These are phyloP conservation scores for Helicoverpa assulta DNA, from an alignment of 2,888 invertebrate species.

Conservation along the genomic window DNA sequence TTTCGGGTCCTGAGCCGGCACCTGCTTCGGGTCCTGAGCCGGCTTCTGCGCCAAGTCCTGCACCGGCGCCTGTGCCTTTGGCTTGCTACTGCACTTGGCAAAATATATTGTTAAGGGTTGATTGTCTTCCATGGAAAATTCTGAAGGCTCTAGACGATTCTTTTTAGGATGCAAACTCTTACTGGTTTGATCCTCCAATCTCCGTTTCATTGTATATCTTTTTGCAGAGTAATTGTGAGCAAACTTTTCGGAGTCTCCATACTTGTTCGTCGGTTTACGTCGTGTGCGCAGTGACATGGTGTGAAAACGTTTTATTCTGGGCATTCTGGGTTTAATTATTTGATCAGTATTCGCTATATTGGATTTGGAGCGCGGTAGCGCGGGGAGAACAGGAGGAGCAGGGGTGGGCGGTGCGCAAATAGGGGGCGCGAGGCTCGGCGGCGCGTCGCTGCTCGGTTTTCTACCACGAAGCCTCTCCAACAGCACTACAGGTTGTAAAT, in stretches of 20 bases:
- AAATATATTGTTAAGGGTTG: slow-evolving; percentile 46
- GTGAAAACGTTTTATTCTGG: slow-evolving; percentile 8
- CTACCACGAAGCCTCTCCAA: slow-evolving; percentile 54
- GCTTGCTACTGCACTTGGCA: slow-evolving; percentile 17
- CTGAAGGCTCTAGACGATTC: background rate
- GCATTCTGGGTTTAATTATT: no score
- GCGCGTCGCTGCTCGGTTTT: no score
- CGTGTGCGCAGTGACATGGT: slow-evolving; percentile 15
- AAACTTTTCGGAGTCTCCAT: background rate
- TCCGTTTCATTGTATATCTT: background rate
- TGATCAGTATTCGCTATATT: no score
- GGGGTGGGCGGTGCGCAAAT: background rate
- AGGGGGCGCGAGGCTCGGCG: background rate
- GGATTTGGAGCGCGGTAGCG: background rate
- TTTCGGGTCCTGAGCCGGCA: no score
- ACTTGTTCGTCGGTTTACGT: background rate
- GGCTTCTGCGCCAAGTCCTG: no score
- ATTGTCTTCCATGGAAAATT: slow-evolving; percentile 47
- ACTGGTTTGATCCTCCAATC: background rate
- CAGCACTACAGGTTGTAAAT: slow-evolving; percentile 65
- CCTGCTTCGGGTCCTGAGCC: no score
- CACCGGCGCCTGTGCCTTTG: background rate
- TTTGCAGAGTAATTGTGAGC: no score
- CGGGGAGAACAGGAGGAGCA: background rate
- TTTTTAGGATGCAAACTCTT: background rate